Percentiles rank a stretch among this genome's conserved stretches.
Conservation (phyloP, 23 tunicate species). For the Oikopleura dioica region DNA sequence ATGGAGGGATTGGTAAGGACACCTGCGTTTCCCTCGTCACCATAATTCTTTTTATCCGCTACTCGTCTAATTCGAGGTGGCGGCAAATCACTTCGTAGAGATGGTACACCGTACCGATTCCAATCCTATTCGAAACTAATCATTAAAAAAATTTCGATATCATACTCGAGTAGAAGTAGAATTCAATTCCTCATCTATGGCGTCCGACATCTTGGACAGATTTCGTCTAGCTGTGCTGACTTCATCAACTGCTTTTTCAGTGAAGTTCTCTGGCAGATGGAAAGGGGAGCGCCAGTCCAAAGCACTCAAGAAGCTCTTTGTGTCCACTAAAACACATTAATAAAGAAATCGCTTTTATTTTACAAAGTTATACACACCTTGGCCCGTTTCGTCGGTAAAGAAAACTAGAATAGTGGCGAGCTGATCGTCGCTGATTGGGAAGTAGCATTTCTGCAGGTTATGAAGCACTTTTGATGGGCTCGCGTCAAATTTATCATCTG, state of each 20-base stretch:
- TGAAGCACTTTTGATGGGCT: too few species aligned
- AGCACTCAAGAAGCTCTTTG: too few species aligned
- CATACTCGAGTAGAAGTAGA: not conserved
- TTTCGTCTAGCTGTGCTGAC: not conserved
- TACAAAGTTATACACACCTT: not conserved
- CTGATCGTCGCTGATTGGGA: not conserved
- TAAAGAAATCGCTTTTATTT: not conserved
- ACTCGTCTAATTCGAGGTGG: not conserved
- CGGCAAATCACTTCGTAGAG: not conserved
- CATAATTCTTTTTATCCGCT: not conserved
- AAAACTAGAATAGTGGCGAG: not conserved
- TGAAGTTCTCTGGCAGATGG: too few species aligned
- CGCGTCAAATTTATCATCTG: too few species aligned
- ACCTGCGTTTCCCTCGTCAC: constrained; percentile 10
- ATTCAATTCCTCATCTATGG: not conserved
- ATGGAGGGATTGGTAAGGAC: not conserved
- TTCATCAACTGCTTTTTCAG: not conserved
- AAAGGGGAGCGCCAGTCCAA: too few species aligned
- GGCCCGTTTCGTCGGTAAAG: not conserved
- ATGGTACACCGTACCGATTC: not conserved
- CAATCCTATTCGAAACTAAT: too few species aligned
- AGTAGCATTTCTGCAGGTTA: not conserved
- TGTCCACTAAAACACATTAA: too few species aligned
- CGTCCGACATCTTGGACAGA: not conserved
- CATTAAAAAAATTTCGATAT: too few species aligned